Conservation (phyloP, 2,888 invertebrate species). For the Heteromyza rotundicornis region DNA sequence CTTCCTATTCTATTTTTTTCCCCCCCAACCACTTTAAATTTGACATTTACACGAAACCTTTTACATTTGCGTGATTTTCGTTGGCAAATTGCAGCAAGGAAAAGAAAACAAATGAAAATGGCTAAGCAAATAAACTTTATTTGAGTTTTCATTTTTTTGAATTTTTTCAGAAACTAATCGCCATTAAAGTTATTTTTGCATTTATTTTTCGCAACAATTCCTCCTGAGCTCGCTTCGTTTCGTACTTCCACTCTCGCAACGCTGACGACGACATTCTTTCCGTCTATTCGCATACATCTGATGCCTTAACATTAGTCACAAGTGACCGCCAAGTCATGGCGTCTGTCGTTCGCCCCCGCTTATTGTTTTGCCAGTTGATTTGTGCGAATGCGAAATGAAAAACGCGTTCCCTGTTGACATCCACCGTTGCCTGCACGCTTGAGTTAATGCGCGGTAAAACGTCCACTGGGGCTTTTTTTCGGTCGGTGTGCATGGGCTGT, state of each 20-base stretch:
- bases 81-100: slow-evolving; percentile 37
- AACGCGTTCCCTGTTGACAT: background rate
- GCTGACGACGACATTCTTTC: background rate
- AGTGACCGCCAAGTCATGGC: slow-evolving; percentile 1
- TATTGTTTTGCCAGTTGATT: background rate
- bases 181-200: background rate
- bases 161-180: slow-evolving; percentile 7
- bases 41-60: slow-evolving; percentile 10
- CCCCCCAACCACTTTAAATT: too few species aligned
- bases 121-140: too few species aligned
- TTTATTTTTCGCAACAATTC: too few species aligned
- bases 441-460: background rate
- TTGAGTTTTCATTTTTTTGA: background rate
- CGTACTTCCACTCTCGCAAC: background rate
- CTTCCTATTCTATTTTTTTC: too few species aligned
- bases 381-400: background rate
- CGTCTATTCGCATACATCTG: background rate
- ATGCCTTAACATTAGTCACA: background rate
- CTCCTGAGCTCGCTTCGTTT: too few species aligned
- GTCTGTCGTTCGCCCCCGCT: background rate
- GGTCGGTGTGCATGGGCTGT: background rate
- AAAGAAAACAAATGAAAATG: too few species aligned
- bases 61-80: slow-evolving; percentile 6
- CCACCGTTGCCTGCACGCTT: background rate
- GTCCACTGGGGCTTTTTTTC: background rate